Base-by-base conservation (phyloP, 2,888 invertebrate species). In the Buathra laborator region DNA sequence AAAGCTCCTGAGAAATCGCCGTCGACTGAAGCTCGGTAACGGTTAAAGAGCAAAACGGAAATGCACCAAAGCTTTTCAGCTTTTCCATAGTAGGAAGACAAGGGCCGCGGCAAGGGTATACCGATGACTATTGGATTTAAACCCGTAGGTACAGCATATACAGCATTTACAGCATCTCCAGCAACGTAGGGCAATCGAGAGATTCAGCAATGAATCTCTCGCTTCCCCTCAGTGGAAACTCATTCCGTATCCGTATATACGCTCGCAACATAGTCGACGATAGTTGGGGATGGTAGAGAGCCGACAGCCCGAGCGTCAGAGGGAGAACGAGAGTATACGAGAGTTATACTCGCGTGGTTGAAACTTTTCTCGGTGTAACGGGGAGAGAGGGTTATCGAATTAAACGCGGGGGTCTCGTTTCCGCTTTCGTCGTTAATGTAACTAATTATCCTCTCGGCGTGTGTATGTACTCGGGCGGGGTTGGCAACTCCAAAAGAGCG, bases 381-480 rank as follows among this genome's bases (percentile, higher is more conserved):
- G 37, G 37, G 37, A 37, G 37, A 37, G 37, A 37, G 62, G 53
- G 62, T 86, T 81, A 85, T 86, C 80, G 78, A 83, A 85, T 86
- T 85, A 86, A 81, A 19, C 80, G 62, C 77, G 67, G 74, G 56
- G 19, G 9, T 56, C 51, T 48, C 81, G 74, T 70, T 74, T 32
- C 16, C 48, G 53, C 80, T 37, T 46, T 64, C 43, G 71, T 59
- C 19, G 66, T 37, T 77, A 70, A 76, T 85, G 75, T 43, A n/a
- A 77, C 77, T 86, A 83, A 84, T 83, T 84, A 80, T 80, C 80
- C 16, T 77, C n/a, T 66, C 46, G 24, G 24, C 53, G 78, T 77
- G 82, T 83, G 67, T 78, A 62, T 51, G 68, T 14, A 9, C 7
- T 16, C 2, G 16, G 37, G 12, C 10, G 19, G 37, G 71, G 46